Base-by-base conservation (phyloP, 1,140 invertebrate species). In the Brachionus manjavacas region DNA sequence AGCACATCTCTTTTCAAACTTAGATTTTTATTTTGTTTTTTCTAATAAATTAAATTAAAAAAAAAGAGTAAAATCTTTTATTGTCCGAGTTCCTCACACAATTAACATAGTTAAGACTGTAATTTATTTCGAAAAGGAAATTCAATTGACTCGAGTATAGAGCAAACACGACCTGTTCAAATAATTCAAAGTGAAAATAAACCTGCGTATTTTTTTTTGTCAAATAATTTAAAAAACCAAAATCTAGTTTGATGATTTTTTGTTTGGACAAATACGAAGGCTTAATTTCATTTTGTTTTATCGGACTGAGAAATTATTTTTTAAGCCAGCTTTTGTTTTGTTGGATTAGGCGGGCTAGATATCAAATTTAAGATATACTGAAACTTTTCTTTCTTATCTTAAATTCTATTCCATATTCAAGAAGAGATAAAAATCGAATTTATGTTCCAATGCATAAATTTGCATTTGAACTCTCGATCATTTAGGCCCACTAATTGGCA, bases 261-360 rank as follows among this genome's bases (percentile, higher is more conserved):
- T 72, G n/a, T 72, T 41, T 41, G 16, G 16, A 72, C 16, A 72
- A 72, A 72, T 16, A n/a, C 31, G 23, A 68, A 68, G n/a, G 66
- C 66, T 68, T 68, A 68, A 68, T 68, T 68, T 25, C 39, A 20
- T 41, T 39, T 72, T 72, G 31, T 60, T 60, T 60, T 60, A 60
- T 60, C 52, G 52, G 52, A 41, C 35, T 72, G 68, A 41, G 39
- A 72, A 72, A 72, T 72, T 72, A 72, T 28, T 72, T 72, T 70
- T 72, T 72, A 72, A 72, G 68, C 68, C 68, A 72, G 31, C 68
- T 72, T 72, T 72, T 72, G 68, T 72, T 72, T 72, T 72, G 31
- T 72, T 72, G 68, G 68, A 72, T 72, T 72, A 72, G 39, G 31
- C 25, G 39, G 31, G 41, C 68, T 20, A 72, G 52, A 60, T 60